Evolutionary conservation across 2,797 vertebrate genomes (phyloP).

Genomic region (Taeniopygia guttata): DNA sequence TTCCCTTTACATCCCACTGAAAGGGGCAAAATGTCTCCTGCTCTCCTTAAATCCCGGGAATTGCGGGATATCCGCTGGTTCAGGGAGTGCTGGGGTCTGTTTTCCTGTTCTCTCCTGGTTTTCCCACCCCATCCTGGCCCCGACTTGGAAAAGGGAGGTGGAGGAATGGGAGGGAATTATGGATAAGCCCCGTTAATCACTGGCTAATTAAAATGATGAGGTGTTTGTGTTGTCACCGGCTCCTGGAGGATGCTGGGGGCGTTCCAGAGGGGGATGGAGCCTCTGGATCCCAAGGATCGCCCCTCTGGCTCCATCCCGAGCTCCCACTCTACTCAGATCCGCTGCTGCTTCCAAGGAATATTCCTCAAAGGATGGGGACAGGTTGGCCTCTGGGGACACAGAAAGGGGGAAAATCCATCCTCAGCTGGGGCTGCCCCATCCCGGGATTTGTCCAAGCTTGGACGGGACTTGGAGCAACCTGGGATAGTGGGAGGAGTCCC

Average conservation of each 20-base stretch:
- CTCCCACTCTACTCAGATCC: fast-evolving
- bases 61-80: fast-evolving
- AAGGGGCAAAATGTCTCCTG: fast-evolving
- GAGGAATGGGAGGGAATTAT: conserved; percentile 16
- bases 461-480: fast-evolving
- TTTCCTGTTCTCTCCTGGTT: too few species aligned
- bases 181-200: conserved; percentile 18
- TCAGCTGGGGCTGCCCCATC: background rate
- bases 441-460: background rate
- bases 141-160: background rate
- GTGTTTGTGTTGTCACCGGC: background rate
- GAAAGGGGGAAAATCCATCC: background rate
- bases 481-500: background rate
- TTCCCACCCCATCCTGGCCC: background rate
- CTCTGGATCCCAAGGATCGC: background rate
- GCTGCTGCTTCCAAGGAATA: fast-evolving
- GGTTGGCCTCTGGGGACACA: fast-evolving
- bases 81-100: too few species aligned
- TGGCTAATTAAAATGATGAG: conserved; percentile 48
- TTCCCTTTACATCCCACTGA: fast-evolving
- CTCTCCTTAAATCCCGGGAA: background rate
- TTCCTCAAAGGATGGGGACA: background rate
- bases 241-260: background rate
- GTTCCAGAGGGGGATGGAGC: background rate
- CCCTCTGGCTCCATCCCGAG: fast-evolving